A percentile compares a stretch with the other conserved stretches of the same genome.
These are phyloP conservation scores for Fundulus diaphanus DNA, from an alignment of 2,797 vertebrate genomes.

Conservation along the genomic window DNA sequence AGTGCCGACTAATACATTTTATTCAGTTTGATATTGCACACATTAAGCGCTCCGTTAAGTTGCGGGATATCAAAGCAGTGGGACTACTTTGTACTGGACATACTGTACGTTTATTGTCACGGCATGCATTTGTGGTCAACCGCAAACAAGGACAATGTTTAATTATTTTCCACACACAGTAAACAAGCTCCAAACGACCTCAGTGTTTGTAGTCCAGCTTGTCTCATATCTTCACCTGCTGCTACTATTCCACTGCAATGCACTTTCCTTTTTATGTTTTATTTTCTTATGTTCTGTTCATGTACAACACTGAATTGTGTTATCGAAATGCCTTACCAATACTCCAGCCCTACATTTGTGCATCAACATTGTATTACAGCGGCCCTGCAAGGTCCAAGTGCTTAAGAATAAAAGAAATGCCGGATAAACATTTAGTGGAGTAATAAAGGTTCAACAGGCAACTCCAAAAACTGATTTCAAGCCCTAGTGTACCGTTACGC, in stretches of 20 bases:
- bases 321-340: too few species aligned
- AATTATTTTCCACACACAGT: too few species aligned
- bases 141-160: background rate
- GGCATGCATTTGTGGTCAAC: background rate
- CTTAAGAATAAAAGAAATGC: background rate
- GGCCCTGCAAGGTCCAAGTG: background rate
- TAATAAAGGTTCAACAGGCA: background rate
- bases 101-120: background rate
- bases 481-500: background rate
- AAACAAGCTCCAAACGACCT: too few species aligned
- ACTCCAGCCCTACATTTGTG: background rate
- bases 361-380: background rate
- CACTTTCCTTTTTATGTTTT: too few species aligned
- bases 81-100: too few species aligned
- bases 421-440: background rate
- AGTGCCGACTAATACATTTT: constrained; percentile 7
- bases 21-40: constrained; percentile 12
- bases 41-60: background rate
- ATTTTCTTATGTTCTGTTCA: too few species aligned
- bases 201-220: too few species aligned
- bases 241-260: too few species aligned
- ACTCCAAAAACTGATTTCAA: background rate
- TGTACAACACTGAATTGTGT: too few species aligned
- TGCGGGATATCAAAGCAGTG: background rate
- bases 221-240: too few species aligned